Evolutionary conservation across 1,140 invertebrate genomes (phyloP), one percentile per base, ranked within the genome.

Genomic region (Lepidurus couesii): DNA sequence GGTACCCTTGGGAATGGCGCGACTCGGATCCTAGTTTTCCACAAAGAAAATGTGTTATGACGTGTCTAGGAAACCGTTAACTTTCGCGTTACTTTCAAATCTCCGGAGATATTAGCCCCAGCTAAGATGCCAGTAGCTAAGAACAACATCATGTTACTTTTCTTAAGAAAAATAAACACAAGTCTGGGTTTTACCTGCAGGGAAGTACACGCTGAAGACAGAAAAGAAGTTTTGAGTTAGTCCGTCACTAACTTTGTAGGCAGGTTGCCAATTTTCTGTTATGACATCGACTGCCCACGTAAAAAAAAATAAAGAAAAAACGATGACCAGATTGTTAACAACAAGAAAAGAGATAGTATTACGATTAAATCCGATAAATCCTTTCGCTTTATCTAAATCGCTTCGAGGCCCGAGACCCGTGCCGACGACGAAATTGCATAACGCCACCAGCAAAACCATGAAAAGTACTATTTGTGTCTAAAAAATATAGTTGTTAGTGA

Each of bases 371-470:
- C 97, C 97, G 21, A 90, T 86, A 83, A 97, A 96, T 79, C 97
- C 98, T 83, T 92, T 86, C 0, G 92, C 89, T 34, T 82, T 78
- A 78, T 88, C 85, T 76, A 90, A 87, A 7, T 85, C 84, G n/a
- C 45, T 76, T 42, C 79, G 84, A 0, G 95, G 94, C 8, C 96
- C 96, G 75, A 98, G 91, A 10, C 94, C 88, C 0, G 93, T 89
- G 0, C 96, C 96, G 77, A 96, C 90, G 0, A 96, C 82, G 83
- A 98, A 98, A 84, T 98, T 94, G 7, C 92, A 86, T 82, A 99
- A 96, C 0, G 97, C 95, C 16, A 90, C 89, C 0, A 96, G 84
- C 76, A 99, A 93, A 75, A 98, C 92, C 1, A 92, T 92, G 42
- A 99, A 90, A 1, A 99, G 86, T 77, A 95, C 91, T 80, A 98